Conservation (phyloP, 2,888 invertebrate genomes). For the Chouioia cunea region DNA sequence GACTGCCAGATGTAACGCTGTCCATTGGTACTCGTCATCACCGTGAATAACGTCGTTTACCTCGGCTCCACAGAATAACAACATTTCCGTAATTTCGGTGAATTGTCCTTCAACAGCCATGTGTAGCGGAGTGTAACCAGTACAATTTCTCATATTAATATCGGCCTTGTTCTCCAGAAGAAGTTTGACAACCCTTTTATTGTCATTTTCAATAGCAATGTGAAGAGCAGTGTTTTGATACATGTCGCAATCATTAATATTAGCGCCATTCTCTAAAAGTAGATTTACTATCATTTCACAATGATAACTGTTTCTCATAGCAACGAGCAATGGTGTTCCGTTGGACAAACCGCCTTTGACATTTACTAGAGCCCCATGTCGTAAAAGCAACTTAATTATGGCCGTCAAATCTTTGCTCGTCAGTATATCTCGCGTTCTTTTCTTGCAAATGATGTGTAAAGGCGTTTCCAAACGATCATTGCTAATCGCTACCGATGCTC, state of each 20-base stretch:
- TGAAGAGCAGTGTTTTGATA: slow-evolving; percentile 43
- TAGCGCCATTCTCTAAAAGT: slow-evolving; percentile 36
- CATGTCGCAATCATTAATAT: slow-evolving; percentile 41
- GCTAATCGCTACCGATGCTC: slow-evolving; percentile 30
- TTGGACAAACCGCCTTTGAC: slow-evolving; percentile 39
- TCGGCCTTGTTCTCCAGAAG: slow-evolving; percentile 38
- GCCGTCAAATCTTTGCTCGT: slow-evolving; percentile 31
- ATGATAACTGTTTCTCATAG: slow-evolving; percentile 38
- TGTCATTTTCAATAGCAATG: slow-evolving; percentile 37
- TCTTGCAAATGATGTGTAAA: slow-evolving; percentile 41
- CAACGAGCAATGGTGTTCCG: slow-evolving; percentile 40
- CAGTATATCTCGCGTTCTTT: slow-evolving; percentile 23
- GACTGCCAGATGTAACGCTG: slow-evolving; percentile 42
- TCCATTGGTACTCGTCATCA: slow-evolving; percentile 40
- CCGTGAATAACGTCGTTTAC: slow-evolving; percentile 41
- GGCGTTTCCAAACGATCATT: slow-evolving; percentile 38
- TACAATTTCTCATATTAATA: slow-evolving; percentile 40
- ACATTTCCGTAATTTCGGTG: slow-evolving; percentile 37
- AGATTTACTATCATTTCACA: slow-evolving; percentile 40
- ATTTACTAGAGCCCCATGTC: slow-evolving; percentile 40
- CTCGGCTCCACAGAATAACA: slow-evolving; percentile 33
- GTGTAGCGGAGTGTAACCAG: slow-evolving; percentile 39
- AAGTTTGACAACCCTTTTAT: slow-evolving; percentile 42
- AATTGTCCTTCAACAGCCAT: slow-evolving; percentile 32
- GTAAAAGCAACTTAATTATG: slow-evolving; percentile 39